phyloP scores from a whole-genome alignment of 2,797 vertebrate species.

The Rhyacichthys aspro region DNA sequence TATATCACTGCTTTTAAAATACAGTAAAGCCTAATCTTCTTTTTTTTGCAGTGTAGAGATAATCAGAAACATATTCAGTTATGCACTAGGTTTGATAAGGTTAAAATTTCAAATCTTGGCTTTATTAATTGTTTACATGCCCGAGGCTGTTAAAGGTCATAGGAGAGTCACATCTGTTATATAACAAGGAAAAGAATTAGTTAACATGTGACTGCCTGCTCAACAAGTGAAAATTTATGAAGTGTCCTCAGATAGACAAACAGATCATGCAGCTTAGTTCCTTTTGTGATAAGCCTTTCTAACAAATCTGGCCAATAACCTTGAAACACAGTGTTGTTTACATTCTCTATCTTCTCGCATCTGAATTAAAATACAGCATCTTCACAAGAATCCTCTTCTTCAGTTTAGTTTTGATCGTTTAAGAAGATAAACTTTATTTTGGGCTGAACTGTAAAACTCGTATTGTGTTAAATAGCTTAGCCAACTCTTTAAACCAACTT shows the following conservation, averaged over 20 bases:
- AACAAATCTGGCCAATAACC: too few species aligned
- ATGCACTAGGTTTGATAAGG: not conserved
- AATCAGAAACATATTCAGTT: too few species aligned
- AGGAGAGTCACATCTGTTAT: constrained; percentile 32
- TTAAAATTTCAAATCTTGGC: constrained; percentile 22
- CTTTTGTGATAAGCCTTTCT: too few species aligned
- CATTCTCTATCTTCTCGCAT: not conserved
- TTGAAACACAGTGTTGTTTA: not conserved
- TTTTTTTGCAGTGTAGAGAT: too few species aligned
- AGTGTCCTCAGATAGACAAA: not conserved
- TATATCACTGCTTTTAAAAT: constrained; percentile 31
- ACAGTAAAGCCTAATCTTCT: too few species aligned
- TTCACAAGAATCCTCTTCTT: not conserved
- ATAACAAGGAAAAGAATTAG: constrained; percentile 25
- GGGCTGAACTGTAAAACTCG: not conserved
- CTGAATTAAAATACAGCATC: not conserved
- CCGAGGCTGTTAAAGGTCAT: constrained; percentile 45
- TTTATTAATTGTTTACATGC: constrained; percentile 50
- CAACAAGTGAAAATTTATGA: not conserved
- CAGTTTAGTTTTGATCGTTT: too few species aligned
- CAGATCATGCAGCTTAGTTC: too few species aligned
- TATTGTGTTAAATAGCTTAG: too few species aligned
- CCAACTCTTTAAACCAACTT: too few species aligned
- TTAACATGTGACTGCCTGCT: constrained; percentile 35
- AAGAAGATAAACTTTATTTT: constrained; percentile 1